Percentiles rank a stretch among this genome's conserved stretches.
Evolutionary conservation across 2,113 vertebrate genomes (phyloP).

Genomic region (Elaphurus davidianus): DNA sequence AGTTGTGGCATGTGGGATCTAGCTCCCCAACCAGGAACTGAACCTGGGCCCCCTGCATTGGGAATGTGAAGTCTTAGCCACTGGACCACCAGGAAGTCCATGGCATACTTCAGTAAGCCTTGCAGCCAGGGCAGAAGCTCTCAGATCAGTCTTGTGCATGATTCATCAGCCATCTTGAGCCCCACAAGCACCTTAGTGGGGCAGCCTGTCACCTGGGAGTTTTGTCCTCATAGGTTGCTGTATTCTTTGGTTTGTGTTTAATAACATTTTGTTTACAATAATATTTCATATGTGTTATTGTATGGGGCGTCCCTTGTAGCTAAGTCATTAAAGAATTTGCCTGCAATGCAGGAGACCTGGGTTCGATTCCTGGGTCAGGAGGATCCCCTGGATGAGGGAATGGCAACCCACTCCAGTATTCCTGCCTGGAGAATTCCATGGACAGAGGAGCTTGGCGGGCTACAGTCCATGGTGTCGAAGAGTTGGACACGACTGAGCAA

Average conservation of each 20-base stretch:
- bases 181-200: fast-evolving
- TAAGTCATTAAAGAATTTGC: not conserved
- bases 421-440: not conserved
- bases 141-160: fast-evolving
- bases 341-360: not conserved
- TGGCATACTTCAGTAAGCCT: not conserved
- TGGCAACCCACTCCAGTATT: not conserved
- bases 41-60: not conserved
- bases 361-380: not conserved
- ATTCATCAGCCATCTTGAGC: not conserved
- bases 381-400: not conserved
- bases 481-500: fast-evolving
- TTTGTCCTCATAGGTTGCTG: not conserved
- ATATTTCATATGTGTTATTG: not conserved
- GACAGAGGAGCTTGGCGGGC: not conserved
- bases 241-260: not conserved
- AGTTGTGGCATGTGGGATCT: not conserved
- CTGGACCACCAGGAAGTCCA: not conserved
- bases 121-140: not conserved
- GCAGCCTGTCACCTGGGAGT: not conserved
- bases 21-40: not conserved
- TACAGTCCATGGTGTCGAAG: not conserved
- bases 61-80: not conserved
- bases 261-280: not conserved
- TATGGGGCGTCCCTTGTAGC: not conserved